These are phyloP conservation scores for Catharus bicknelli DNA, from an alignment of 2,113 vertebrate genomes.

Conservation along the genomic window DNA sequence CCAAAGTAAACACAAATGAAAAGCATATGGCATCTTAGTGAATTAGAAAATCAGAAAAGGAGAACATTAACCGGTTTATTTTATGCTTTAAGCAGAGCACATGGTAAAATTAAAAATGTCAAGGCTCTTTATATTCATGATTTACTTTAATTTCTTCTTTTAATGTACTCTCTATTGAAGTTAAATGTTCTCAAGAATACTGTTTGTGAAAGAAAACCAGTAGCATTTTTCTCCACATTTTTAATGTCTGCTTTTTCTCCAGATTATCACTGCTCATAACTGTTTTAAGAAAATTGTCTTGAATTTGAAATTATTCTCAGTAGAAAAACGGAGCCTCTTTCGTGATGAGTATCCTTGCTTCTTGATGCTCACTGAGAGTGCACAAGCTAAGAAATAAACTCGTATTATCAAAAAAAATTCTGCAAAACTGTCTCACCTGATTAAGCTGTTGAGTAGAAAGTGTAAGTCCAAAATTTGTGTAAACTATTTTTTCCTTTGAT, in stretches of 20 bases:
- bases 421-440: not conserved
- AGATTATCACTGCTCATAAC: not conserved
- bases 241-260: not conserved
- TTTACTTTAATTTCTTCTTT: conserved; percentile 30
- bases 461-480: not conserved
- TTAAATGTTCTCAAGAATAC: not conserved
- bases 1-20: conserved; percentile 59
- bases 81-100: not conserved
- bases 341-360: not conserved
- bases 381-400: not conserved
- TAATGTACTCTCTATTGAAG: not conserved
- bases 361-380: not conserved
- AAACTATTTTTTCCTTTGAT: not conserved
- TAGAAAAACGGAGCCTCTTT: not conserved
- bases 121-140: conserved; percentile 23
- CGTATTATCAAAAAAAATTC: not conserved
- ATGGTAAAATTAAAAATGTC: conserved; percentile 8
- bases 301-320: conserved; percentile 9
- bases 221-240: not conserved
- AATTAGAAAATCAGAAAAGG: conserved; percentile 32
- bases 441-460: not conserved
- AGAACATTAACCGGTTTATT: conserved; percentile 25
- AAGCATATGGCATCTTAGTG: conserved; percentile 52
- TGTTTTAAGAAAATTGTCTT: not conserved
- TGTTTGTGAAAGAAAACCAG: not conserved